phyloP scores from a whole-genome alignment of 1,140 invertebrate species.

The Ridgeia piscesae region DNA sequence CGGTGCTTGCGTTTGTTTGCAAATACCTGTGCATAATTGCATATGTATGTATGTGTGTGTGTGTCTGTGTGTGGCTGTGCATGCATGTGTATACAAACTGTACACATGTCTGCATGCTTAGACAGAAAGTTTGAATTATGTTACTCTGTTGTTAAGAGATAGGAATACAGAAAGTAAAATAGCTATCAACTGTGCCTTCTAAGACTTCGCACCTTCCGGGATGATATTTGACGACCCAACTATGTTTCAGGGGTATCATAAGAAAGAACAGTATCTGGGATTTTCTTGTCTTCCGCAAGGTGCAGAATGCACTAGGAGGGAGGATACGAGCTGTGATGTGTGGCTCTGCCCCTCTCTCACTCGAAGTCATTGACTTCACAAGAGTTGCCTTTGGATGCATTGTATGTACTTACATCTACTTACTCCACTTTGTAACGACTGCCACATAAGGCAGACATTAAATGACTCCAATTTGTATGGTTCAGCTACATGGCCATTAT shows the following conservation, averaged over 20 bases:
- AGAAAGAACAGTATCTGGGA: conserved; percentile 62
- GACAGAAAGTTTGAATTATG: neutral
- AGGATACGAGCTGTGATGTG: conserved; percentile 83
- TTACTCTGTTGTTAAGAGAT: neutral
- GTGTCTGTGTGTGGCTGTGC: neutral
- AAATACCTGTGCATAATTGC: too few relatives aligned
- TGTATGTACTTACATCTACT: conserved; percentile 62
- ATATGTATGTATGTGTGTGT: neutral
- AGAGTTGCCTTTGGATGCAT: conserved; percentile 91
- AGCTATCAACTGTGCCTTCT: neutral
- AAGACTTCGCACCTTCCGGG: too few relatives aligned
- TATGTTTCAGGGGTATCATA: conserved; percentile 48
- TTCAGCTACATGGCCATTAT: too few relatives aligned
- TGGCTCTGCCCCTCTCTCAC: conserved; percentile 89
- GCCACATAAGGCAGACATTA: too few relatives aligned
- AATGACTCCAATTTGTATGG: too few relatives aligned
- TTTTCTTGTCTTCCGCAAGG: conserved; percentile 85
- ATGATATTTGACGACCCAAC: too few relatives aligned
- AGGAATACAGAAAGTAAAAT: neutral
- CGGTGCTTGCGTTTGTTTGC: neutral
- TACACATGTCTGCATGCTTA: neutral
- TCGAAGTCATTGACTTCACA: conserved; percentile 91
- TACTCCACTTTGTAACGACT: too few relatives aligned
- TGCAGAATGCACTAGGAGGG: conserved; percentile 88
- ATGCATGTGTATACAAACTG: neutral